These are phyloP conservation scores for Trachymyrmex septentrionalis DNA, from an alignment of 1,140 invertebrate species.

Conservation along the genomic window DNA sequence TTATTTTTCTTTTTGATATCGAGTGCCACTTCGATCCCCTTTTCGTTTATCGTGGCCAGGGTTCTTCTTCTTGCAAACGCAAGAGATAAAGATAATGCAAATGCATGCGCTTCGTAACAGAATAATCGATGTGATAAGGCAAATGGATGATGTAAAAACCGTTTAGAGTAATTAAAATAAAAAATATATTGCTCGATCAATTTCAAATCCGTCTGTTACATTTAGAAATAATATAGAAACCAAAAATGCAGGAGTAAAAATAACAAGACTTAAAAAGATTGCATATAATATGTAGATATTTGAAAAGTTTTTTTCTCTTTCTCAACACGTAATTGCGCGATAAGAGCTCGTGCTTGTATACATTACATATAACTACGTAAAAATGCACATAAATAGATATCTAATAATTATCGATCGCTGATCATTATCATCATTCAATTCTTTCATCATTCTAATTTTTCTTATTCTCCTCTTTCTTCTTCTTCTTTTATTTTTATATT, in stretches of 20 bases:
- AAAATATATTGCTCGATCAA: not conserved
- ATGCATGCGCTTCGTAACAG: not conserved
- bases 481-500: not conserved
- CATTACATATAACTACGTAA: too few species aligned
- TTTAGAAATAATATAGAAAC: too few species aligned
- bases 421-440: not conserved
- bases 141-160: not conserved
- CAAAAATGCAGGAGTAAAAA: not conserved
- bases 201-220: not conserved
- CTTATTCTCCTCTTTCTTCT: not conserved
- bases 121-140: slow-evolving; percentile 22
- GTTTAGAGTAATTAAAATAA: not conserved
- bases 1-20: slow-evolving; percentile 22
- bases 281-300: not conserved
- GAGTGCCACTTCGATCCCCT: not conserved
- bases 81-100: slow-evolving; percentile 25
- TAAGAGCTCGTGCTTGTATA: not conserved
- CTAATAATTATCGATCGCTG: not conserved
- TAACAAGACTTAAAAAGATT: not conserved
- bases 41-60: not conserved
- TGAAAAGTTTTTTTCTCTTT: not conserved
- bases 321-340: not conserved
- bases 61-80: slow-evolving; percentile 7
- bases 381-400: not conserved
- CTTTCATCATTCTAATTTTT: not conserved